Base-by-base conservation (phyloP, 2,797 vertebrate genomes). In the Cygnus olor region DNA sequence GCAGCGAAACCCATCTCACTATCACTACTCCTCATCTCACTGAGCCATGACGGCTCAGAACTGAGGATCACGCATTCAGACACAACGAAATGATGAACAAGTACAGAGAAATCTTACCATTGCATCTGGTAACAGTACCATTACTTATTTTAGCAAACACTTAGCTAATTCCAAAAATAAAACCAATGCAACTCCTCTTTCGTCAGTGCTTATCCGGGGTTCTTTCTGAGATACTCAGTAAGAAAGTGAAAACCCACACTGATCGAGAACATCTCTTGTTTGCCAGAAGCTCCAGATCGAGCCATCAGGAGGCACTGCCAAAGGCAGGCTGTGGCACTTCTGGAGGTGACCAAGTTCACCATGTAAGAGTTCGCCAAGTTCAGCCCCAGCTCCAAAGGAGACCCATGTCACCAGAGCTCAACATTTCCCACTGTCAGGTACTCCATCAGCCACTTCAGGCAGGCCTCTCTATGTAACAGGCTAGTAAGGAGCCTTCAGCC, bases 181-280 rank as follows among this genome's bases (percentile, higher is more conserved):
- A 84, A 19, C 22, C 16, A 74, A 20, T 14, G 13, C 25, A 60
- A 71, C 21, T 51, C 9, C 0, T 44, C 34, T 51, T 58, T 21
- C 4, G 2, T 70, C 68, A 77, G 30, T 27, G 56, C 19, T 19
- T 47, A 38, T 2, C 2, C 10, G 58, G 28, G 49, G 32, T 6
- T 84, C 61, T 66, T 72, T 45, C 80, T 6, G 3, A 0, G 0
- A 58, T 14, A 14, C 19, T 25, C 27, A 14, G 6, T 47, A 76
- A 44, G 61, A 88, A 42, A 84, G 32, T 20, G 25, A 66, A 90
- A 89, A 53, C 6, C 27, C 15, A 16, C 24, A 60, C 68, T 60
- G 47, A 77, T 15, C 0, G 0, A 71, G 54, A 74, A 34, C 19
- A 4, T 4, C 38, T 54, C 45, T 15, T 2, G 0, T 73, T 45